Evolutionary conservation across 2,797 vertebrate genomes (phyloP), one percentile per base, ranked within the genome.

Genomic region (Capromys pilorides): DNA sequence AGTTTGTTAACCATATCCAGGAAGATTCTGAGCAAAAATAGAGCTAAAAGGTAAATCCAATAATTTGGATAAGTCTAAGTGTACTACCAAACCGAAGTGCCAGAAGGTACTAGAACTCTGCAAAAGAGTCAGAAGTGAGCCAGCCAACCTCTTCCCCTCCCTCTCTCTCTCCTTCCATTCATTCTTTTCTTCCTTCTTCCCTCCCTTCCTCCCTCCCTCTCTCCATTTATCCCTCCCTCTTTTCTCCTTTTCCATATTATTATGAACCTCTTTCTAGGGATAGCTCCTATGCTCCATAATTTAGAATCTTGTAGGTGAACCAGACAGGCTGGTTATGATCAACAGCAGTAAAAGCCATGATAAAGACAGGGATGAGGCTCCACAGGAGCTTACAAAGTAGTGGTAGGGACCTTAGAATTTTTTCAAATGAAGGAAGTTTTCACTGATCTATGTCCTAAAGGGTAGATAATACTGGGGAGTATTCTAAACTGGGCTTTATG

Each of bases 271-370:
- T 61, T 51, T 62, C 21, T 93, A 85, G 31, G 22, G 2, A 49
- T 21, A 73, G 16, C 9, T 9, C 31, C 7, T 73, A 24, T 3
- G 12, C 39, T 90, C 54, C 26, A 71, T 85, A 69, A 89, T 91
- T 93, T 86, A 93, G n/a, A 95, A 39, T n/a, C 28, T 67, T 61
- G 6, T 80, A n/a, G 88, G 9, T 88, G 54, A 84, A 49, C 57
- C 41, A 81, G 78, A 64, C 14, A 69, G 92, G 4, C 28, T 85
- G 82, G 59, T 81, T 85, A 59, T 13, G 86, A 73, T 80, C n/a
- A 41, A 80, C 13, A 61, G 8, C 89, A 51, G 24, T 83, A 33
- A 84, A 84, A 85, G 54, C 51, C 2, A 16, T 26, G 36, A 51
- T 66, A 79, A 91, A 69, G 49, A 21, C 45, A 59, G 95, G 26